phyloP scores from a whole-genome alignment of 64 coral and sea anemone genomes.

The Montipora efflorescens region DNA sequence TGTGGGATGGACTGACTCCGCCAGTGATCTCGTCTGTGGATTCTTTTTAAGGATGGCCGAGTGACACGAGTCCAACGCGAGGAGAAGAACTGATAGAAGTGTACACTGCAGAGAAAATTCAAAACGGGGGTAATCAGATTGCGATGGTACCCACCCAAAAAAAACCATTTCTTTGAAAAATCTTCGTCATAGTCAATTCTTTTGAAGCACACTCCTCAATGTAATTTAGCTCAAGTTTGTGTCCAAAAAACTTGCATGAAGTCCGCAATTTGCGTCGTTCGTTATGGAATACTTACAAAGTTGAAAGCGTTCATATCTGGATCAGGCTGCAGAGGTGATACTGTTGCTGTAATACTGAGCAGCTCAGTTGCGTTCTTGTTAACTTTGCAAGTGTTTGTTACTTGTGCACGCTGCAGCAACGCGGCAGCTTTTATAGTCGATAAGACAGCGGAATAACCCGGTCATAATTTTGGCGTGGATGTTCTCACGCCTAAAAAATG shows the following conservation, averaged over 20 bases:
- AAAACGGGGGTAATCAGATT: neutral
- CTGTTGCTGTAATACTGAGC: neutral
- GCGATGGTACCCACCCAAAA: too few relatives aligned
- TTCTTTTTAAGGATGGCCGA: conserved; percentile 6
- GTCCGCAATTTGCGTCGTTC: neutral
- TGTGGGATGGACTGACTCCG: neutral
- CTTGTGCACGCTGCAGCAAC: neutral
- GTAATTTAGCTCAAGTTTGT: too few relatives aligned
- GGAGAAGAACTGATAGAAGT: neutral
- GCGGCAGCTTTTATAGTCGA: conserved; percentile 2
- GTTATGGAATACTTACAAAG: neutral
- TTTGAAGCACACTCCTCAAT: too few relatives aligned
- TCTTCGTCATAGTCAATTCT: neutral
- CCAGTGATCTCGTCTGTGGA: neutral
- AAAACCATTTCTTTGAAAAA: neutral
- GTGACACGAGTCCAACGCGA: conserved; percentile 6
- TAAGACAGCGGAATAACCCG: neutral
- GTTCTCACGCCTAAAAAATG: conserved; percentile 3
- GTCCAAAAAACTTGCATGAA: too few relatives aligned
- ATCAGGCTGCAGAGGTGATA: neutral
- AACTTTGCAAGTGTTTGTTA: neutral
- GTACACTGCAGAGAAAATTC: neutral
- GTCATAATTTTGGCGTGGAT: neutral
- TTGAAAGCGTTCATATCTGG: neutral
- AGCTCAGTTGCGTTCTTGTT: neutral